Evolutionary conservation across 1,140 invertebrate species (phyloP).

Genomic region (Camponotus floridanus): DNA sequence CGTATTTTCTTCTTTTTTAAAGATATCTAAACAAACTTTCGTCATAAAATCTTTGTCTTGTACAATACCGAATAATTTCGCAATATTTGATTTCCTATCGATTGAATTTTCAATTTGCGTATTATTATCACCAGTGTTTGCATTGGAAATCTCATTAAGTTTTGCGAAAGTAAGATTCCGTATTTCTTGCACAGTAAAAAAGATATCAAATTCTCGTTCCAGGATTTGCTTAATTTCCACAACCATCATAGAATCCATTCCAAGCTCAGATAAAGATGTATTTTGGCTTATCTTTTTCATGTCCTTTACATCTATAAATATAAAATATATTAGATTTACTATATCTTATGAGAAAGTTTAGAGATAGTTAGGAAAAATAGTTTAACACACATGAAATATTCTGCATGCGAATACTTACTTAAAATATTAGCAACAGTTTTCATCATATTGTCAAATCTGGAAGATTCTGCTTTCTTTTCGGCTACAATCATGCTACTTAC

Average conservation of each 20-base stretch:
- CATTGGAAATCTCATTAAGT: conserved; percentile 84
- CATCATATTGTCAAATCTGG: conserved; percentile 80
- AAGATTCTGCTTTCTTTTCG: conserved; percentile 84
- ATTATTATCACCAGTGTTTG: conserved; percentile 3
- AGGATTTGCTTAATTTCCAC: conserved; percentile 93
- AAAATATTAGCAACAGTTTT: conserved; percentile 85
- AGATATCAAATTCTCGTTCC: conserved; percentile 91
- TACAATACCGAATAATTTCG: no score
- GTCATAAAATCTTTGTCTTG: no score
- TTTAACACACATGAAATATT: no score
- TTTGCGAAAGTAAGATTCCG: conserved; percentile 87
- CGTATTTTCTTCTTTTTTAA: no score
- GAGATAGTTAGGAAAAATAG: no score
- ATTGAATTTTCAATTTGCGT: no score
- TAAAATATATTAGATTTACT: not conserved
- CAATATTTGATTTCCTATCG: no score
- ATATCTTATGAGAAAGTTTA: no score
- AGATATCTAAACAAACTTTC: no score
- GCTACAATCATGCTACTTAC: conserved; percentile 88
- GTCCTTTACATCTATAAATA: conserved; percentile 77
- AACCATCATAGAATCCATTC: conserved; percentile 94
- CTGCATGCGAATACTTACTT: conserved; percentile 69
- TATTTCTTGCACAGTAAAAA: conserved; percentile 90
- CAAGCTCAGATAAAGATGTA: conserved; percentile 90
- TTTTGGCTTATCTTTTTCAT: conserved; percentile 88